These are phyloP conservation scores for Thysanoteuthis rhombus DNA, from an alignment of 2,888 invertebrate species.

Conservation along the genomic window DNA sequence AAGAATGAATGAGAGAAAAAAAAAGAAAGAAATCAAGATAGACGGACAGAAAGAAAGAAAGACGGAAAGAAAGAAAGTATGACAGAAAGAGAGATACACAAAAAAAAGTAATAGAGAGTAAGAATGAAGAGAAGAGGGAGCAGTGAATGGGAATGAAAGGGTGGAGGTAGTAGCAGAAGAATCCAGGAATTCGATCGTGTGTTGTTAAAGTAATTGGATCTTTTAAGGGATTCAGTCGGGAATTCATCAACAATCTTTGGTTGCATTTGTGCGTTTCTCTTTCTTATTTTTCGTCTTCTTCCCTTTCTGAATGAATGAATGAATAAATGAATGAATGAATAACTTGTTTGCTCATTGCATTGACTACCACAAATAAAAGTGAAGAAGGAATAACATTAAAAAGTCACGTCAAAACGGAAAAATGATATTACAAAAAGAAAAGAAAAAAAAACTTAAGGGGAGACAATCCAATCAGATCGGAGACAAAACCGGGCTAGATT, in stretches of 20 bases:
- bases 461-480: background rate
- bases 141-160: background rate
- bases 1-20: background rate
- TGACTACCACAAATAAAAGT: background rate
- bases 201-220: constrained; percentile 12
- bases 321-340: background rate
- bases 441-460: background rate
- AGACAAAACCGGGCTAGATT: background rate
- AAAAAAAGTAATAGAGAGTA: background rate
- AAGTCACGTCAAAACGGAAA: background rate
- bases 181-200: constrained; percentile 12
- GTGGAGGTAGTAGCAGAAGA: background rate
- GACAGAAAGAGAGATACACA: background rate
- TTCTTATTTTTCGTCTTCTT: background rate
- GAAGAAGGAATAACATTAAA: background rate
- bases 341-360: background rate
- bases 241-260: background rate
- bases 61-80: background rate
- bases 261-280: background rate
- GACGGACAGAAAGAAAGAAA: background rate
- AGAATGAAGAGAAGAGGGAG: background rate
- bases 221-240: constrained; percentile 12
- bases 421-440: background rate
- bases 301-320: background rate
- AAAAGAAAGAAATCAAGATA: background rate